Evolutionary conservation across 2,797 vertebrate species (phyloP).

Genomic region (Rhabdophis nuchalis): DNA sequence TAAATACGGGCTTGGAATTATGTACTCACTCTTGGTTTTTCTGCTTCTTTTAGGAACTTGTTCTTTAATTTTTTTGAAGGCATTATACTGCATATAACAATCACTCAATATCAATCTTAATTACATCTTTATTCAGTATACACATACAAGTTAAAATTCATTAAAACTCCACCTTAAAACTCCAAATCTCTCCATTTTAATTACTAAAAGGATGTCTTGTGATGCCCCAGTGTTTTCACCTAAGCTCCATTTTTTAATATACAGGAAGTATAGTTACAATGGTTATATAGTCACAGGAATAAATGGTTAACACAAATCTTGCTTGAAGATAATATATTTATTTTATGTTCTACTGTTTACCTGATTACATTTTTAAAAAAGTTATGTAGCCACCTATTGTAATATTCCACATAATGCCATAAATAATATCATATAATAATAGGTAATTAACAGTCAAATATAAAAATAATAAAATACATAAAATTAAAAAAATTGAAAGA

Average conservation of each 20-base stretch:
- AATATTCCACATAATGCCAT: too few species aligned
- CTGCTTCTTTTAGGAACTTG: neutral
- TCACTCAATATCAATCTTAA: slow-evolving; percentile 32
- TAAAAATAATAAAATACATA: neutral
- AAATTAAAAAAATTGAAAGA: neutral
- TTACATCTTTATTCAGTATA: slow-evolving; percentile 30
- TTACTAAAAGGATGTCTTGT: neutral
- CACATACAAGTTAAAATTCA: slow-evolving; percentile 40
- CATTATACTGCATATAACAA: neutral
- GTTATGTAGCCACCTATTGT: neutral
- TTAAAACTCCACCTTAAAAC: neutral
- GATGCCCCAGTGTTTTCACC: neutral
- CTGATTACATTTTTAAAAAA: neutral
- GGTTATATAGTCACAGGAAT: neutral
- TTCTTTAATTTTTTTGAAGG: neutral
- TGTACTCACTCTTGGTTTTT: neutral
- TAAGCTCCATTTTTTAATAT: neutral
- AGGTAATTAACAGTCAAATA: neutral
- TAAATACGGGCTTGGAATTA: neutral
- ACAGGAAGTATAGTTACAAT: neutral
- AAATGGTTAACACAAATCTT: neutral
- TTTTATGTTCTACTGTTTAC: neutral
- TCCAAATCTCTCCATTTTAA: neutral
- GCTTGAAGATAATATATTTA: neutral
- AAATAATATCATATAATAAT: neutral